Percentiles rank a stretch among this genome's conserved stretches.
phyloP scores from a whole-genome alignment of 2,888 invertebrate genomes.

The Parnassius glacialis region DNA sequence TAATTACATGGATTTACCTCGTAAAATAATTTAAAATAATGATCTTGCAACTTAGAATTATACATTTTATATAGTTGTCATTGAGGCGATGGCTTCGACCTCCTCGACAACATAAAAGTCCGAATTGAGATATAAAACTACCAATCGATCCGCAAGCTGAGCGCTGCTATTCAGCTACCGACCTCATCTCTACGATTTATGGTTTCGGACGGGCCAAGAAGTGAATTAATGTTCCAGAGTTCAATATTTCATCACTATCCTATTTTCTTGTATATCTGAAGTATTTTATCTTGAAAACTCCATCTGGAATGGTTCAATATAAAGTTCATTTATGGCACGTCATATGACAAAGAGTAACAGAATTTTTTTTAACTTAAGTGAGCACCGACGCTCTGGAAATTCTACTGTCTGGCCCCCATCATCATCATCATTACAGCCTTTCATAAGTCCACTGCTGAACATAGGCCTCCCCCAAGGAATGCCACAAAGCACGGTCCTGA shows the following conservation, averaged over 20 bases:
- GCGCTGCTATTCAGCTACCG: conserved; percentile 16
- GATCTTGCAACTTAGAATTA: too few relatives aligned
- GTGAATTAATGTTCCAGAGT: conserved; percentile 17
- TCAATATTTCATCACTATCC: conserved; percentile 26
- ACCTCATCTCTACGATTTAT: conserved; percentile 27
- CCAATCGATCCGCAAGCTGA: conserved; percentile 10
- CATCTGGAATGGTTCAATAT: background rate
- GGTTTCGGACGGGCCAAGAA: conserved; percentile 20
- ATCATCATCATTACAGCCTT: too few relatives aligned
- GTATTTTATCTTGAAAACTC: conserved; percentile 20
- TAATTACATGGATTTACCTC: too few relatives aligned
- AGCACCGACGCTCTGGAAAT: too few relatives aligned
- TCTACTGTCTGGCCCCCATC: too few relatives aligned
- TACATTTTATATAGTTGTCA: conserved; percentile 10
- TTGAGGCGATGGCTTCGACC: background rate
- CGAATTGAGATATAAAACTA: conserved; percentile 16
- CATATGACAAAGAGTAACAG: too few relatives aligned
- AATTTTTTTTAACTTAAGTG: too few relatives aligned
- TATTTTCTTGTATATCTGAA: conserved; percentile 21
- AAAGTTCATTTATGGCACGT: too few relatives aligned
- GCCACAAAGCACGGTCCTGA: too few relatives aligned
- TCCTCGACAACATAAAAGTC: background rate
- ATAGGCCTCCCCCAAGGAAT: too few relatives aligned
- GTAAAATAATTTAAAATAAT: too few relatives aligned
- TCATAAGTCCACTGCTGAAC: too few relatives aligned